phyloP scores from a whole-genome alignment of 2,113 vertebrate genomes.

The Steatornis caripensis region DNA sequence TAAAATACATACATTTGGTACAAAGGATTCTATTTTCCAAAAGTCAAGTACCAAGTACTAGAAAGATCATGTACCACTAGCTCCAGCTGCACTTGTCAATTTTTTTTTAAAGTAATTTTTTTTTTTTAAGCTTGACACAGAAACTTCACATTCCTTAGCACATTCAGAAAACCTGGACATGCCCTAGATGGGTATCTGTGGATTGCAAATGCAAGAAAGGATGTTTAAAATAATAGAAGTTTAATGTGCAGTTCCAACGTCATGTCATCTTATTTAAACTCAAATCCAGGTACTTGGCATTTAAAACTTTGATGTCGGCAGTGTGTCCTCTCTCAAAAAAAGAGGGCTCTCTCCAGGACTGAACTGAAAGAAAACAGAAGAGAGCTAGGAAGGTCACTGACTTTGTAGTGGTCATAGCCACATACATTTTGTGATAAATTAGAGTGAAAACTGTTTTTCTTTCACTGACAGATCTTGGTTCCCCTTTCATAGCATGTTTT shows the following conservation, averaged over 20 bases:
- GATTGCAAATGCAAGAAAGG: background rate
- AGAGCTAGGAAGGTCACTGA: background rate
- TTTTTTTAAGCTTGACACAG: background rate
- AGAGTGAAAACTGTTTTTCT: background rate
- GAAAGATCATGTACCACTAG: background rate
- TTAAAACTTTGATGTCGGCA: background rate
- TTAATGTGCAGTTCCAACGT: background rate
- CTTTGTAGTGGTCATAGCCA: background rate
- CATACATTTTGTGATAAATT: background rate
- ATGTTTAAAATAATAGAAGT: background rate
- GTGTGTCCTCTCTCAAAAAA: background rate
- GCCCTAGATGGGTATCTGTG: background rate
- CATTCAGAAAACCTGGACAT: background rate
- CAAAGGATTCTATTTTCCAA: background rate
- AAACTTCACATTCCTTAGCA: background rate
- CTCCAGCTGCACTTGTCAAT: background rate
- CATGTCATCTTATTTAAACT: background rate
- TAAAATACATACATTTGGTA: background rate
- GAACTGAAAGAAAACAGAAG: background rate
- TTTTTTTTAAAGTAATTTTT: too few species aligned
- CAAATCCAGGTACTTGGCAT: background rate
- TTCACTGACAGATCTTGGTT: background rate
- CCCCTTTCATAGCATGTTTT: background rate
- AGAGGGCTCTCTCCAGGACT: background rate
- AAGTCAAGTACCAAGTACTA: background rate